A percentile compares a stretch with the other conserved stretches of the same genome.
phyloP scores from a whole-genome alignment of 1,140 invertebrate genomes.

The Zaprionus ghesquierei region DNA sequence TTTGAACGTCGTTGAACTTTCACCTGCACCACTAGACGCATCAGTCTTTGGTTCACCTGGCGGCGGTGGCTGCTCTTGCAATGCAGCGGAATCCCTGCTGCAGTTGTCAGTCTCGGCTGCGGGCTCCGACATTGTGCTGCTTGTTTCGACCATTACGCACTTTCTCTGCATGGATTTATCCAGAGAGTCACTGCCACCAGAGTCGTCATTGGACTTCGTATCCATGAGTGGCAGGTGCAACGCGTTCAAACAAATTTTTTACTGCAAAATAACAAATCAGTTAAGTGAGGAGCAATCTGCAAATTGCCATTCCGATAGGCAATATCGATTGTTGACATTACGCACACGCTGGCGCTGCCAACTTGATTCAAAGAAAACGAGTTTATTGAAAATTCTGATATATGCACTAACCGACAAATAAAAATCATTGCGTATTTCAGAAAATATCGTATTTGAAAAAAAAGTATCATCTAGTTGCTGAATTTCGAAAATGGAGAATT shows the following conservation, averaged over 20 bases:
- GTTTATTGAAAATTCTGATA: background rate
- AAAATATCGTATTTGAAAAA: no score
- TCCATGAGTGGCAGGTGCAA: constrained; percentile 57
- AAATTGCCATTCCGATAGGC: constrained; percentile 39
- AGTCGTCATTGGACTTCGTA: constrained; percentile 75
- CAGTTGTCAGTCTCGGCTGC: constrained; percentile 46
- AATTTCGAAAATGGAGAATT: no score
- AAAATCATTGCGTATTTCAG: background rate
- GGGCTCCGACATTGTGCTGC: constrained; percentile 20
- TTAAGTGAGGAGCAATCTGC: constrained; percentile 32
- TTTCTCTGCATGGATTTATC: constrained; percentile 78
- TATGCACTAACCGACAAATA: background rate
- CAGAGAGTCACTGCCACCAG: constrained; percentile 70
- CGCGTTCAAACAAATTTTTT: constrained; percentile 37
- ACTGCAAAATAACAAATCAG: constrained; percentile 44
- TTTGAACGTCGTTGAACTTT: constrained; percentile 28
- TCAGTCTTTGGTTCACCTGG: constrained; percentile 29
- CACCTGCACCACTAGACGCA: constrained; percentile 12
- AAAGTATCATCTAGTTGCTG: no score
- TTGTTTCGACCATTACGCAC: constrained; percentile 73
- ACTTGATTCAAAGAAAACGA: background rate
- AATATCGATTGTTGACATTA: constrained; percentile 11
- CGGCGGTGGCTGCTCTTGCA: constrained; percentile 15
- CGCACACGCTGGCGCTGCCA: constrained; percentile 6
- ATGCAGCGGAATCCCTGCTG: constrained; percentile 58